These are phyloP conservation scores for Nyleta sp. DNA, from an alignment of 2,888 invertebrate species.

Conservation along the genomic window DNA sequence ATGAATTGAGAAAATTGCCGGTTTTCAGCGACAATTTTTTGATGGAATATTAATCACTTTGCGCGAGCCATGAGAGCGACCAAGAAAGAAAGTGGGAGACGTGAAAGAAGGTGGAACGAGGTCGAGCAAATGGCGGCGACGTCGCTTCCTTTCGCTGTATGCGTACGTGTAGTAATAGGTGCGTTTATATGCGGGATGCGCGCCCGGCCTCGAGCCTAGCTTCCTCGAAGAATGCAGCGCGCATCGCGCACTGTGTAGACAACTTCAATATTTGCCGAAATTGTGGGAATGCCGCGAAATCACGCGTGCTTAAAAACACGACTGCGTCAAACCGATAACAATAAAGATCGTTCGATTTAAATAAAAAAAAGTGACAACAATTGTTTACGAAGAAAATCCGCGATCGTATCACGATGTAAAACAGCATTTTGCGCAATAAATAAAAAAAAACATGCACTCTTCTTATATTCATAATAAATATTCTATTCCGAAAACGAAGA, in stretches of 20 bases:
- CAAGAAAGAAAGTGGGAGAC: constrained; percentile 46
- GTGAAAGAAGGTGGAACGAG: constrained; percentile 65
- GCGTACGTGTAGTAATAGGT: constrained; percentile 61
- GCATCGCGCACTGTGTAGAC: constrained; percentile 71
- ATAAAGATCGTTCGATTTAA: no score
- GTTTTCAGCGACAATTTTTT: no score
- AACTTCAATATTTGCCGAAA: constrained; percentile 78
- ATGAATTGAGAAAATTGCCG: no score
- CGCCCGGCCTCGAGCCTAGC: constrained; percentile 48
- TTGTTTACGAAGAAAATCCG: no score
- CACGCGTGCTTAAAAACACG: constrained; percentile 69
- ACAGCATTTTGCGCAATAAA: no score
- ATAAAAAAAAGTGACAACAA: not conserved
- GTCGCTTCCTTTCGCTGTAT: constrained; percentile 52
- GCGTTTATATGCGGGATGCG: constrained; percentile 63
- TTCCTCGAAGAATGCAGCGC: constrained; percentile 69
- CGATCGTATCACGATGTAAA: no score
- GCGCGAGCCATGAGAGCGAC: constrained; percentile 35
- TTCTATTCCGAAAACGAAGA: no score
- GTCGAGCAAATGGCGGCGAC: constrained; percentile 66
- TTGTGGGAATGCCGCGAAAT: constrained; percentile 70
- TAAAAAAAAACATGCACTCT: no score
- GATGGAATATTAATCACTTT: constrained; percentile 51
- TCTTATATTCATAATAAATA: no score
- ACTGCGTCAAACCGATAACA: constrained; percentile 14